phyloP scores from a whole-genome alignment of 2,888 invertebrate species.

The Marasmarcha lunaedactyla region DNA sequence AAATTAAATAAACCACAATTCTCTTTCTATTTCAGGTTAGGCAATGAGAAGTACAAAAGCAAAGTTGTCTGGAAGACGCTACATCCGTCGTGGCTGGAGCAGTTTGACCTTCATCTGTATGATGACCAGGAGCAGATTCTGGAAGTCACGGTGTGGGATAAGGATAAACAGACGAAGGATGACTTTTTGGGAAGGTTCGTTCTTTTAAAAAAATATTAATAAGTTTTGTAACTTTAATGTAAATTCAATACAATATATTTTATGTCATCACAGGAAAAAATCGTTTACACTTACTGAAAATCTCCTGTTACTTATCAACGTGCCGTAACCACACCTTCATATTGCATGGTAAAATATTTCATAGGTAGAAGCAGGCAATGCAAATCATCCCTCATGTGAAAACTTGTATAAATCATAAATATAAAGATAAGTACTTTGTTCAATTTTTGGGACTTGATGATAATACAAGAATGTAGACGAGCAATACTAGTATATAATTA shows the following conservation, averaged over 20 bases:
- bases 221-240: neutral
- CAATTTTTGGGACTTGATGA: too few species aligned
- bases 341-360: too few species aligned
- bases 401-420: too few species aligned
- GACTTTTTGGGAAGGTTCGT: constrained; percentile 84
- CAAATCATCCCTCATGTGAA: too few species aligned
- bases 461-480: too few species aligned
- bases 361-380: too few species aligned
- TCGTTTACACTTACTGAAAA: too few species aligned
- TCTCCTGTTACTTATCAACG: too few species aligned
- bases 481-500: too few species aligned
- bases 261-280: neutral
- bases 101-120: constrained; percentile 96
- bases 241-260: neutral
- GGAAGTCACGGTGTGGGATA: constrained; percentile 93
- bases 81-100: constrained; percentile 94
- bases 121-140: constrained; percentile 93
- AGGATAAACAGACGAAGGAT: constrained; percentile 85
- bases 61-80: constrained; percentile 88
- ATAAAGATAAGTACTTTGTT: too few species aligned
- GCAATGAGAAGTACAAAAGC: constrained; percentile 97
- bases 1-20: too few species aligned
- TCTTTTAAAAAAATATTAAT: neutral
- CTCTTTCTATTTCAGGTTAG: constrained; percentile 79
- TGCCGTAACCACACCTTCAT: too few species aligned